Conservation (phyloP, 2,888 invertebrate genomes). For the Ligdia adustata region DNA sequence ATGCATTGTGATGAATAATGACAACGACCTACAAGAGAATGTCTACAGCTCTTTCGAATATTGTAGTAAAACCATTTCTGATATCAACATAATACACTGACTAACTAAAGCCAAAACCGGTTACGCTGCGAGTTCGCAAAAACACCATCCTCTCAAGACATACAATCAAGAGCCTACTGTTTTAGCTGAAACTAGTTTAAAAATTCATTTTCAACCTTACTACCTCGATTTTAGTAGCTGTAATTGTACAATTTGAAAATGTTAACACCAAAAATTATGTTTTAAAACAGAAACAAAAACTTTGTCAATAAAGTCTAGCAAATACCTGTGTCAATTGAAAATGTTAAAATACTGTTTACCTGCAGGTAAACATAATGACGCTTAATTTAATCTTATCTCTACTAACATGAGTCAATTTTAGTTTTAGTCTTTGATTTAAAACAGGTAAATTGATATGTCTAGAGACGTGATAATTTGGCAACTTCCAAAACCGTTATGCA, state of each 20-base stretch:
- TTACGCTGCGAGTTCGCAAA: slow-evolving; percentile 26
- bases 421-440: neutral
- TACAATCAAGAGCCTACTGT: slow-evolving; percentile 22
- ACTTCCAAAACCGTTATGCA: slow-evolving; percentile 20
- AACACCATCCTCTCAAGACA: slow-evolving; percentile 23
- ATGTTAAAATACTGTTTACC: too few relatives aligned
- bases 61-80: too few relatives aligned
- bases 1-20: too few relatives aligned
- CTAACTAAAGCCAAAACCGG: slow-evolving; percentile 32
- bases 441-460: slow-evolving; percentile 19
- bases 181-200: slow-evolving; percentile 1
- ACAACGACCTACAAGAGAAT: too few relatives aligned
- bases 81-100: too few relatives aligned
- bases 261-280: neutral
- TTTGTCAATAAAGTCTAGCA: neutral
- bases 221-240: neutral
- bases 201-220: slow-evolving; percentile 19
- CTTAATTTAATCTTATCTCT: too few relatives aligned
- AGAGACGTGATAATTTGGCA: slow-evolving; percentile 20
- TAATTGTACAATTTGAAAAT: neutral
- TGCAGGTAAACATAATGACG: too few relatives aligned
- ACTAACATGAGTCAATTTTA: too few relatives aligned
- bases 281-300: neutral
- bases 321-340: neutral
- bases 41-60: too few relatives aligned